Conservation (phyloP, 2,797 vertebrate genomes). For the Gambusia yucatana region DNA sequence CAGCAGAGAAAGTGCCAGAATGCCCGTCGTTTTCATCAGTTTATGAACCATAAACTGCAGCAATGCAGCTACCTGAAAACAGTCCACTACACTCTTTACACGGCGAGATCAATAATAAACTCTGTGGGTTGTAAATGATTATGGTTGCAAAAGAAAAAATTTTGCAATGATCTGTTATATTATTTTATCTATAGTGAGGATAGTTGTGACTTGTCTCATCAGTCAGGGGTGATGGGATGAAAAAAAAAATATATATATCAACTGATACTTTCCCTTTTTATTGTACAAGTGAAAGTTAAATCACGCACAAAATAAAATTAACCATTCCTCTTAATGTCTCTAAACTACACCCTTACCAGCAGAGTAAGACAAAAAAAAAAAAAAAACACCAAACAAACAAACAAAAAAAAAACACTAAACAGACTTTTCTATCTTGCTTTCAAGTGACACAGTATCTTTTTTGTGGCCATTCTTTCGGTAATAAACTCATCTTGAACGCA, state of each 20-base stretch:
- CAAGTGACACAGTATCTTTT: slow-evolving; percentile 17
- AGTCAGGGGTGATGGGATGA: neutral
- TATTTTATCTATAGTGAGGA: no score
- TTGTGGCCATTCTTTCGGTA: slow-evolving; percentile 14
- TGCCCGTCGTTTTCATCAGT: neutral
- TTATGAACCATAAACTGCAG: neutral
- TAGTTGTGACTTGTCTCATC: no score
- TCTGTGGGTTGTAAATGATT: neutral
- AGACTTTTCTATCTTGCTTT: neutral
- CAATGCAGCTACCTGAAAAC: neutral
- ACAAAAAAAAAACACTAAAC: neutral
- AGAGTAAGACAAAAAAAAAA: neutral
- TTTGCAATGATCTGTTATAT: no score
- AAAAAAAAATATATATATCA: neutral
- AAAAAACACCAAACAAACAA: neutral
- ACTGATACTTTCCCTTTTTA: neutral
- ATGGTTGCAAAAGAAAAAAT: neutral
- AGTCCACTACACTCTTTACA: neutral
- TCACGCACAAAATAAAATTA: neutral
- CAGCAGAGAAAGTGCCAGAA: neutral
- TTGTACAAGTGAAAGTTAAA: neutral
- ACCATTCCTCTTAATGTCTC: neutral
- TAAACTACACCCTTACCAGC: neutral
- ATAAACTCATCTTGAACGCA: slow-evolving; percentile 27
- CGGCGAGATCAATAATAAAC: neutral